Evolutionary conservation across 2,797 vertebrate species (phyloP).

Genomic region (Liasis olivaceus): DNA sequence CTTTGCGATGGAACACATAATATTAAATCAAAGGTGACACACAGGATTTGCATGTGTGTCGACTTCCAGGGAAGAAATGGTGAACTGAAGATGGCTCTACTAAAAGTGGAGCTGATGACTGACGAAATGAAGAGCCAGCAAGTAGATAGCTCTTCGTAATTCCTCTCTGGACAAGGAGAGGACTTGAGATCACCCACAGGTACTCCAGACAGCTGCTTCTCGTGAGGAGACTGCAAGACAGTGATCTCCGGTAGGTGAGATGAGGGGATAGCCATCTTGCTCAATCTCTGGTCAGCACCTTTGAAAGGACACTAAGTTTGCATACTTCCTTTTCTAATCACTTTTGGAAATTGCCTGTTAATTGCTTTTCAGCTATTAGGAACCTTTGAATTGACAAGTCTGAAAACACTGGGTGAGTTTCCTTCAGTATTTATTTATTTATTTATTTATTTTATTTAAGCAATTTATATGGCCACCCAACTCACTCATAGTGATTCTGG

Average conservation of each 20-base stretch:
- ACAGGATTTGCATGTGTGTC: too few relatives aligned
- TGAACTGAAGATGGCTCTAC: too few relatives aligned
- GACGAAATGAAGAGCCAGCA: neutral
- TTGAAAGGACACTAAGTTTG: neutral
- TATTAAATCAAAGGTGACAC: neutral
- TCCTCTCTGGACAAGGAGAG: neutral
- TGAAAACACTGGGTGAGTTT: neutral
- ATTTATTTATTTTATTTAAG: too few relatives aligned
- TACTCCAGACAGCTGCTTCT: neutral
- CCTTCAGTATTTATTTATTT: neutral
- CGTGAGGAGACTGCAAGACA: neutral
- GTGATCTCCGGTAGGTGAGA: neutral
- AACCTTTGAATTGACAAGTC: neutral
- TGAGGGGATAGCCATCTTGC: neutral
- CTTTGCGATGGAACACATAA: conserved; percentile 12
- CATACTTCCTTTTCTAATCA: neutral
- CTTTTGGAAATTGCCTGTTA: neutral
- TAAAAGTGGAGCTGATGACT: too few relatives aligned
- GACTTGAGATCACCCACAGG: neutral
- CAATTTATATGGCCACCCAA: too few relatives aligned
- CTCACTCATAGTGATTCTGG: too few relatives aligned
- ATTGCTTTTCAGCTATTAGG: neutral
- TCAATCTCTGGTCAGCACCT: neutral
- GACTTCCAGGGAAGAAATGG: too few relatives aligned
- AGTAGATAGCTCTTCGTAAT: neutral